Base-by-base conservation (phyloP, 2,888 invertebrate species). In the Coelopa pilipes region DNA sequence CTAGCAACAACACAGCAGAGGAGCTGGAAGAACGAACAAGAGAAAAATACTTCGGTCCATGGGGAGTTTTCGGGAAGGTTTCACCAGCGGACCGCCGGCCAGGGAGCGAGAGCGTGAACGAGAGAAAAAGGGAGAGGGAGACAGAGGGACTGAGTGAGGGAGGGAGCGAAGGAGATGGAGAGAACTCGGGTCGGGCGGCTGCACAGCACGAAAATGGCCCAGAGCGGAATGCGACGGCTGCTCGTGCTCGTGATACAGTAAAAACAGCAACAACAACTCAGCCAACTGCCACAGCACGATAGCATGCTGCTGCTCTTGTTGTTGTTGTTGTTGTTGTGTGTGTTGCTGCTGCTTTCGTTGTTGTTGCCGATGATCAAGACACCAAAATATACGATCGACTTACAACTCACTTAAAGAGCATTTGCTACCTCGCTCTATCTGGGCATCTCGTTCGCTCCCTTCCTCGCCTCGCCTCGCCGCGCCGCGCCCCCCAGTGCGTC, bases 1-100 rank as follows among this genome's bases (percentile, higher is more conserved):
- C 24, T 15, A 76, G 62, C 68, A 60, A 24, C 13, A 59, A 49
- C 57, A 60, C 4, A 34, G 7, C 34, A 34, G 34, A 19, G 45
- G 17, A 19, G 45, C 13, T 59, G 19, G 15, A 34, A 34, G 7
- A 7, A 34, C 4, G 34, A 34, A 34, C 66, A 55, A 55, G n/a
- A 24, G 19, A 57, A 47, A 13, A 59, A 57, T 60, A 45, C 21
- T 34, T 4, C n/a, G 45, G 67, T 72, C 78, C 76, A 76, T 71
- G 34, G 75, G 50, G 74, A 76, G 72, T 76, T 77, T 79, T 78
- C 76, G 76, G 76, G 70, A 75, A 77, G 76, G 74, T 78, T 63
- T 73, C 74, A 76, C 63, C 74, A 74, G n/a, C 55, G n/a, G 1
- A 11, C 12, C 21, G 24, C 24, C 24, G 34, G n/a, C 21, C 67